phyloP scores from a whole-genome alignment of 2,888 invertebrate species.

The Choristoneura rosaceana region DNA sequence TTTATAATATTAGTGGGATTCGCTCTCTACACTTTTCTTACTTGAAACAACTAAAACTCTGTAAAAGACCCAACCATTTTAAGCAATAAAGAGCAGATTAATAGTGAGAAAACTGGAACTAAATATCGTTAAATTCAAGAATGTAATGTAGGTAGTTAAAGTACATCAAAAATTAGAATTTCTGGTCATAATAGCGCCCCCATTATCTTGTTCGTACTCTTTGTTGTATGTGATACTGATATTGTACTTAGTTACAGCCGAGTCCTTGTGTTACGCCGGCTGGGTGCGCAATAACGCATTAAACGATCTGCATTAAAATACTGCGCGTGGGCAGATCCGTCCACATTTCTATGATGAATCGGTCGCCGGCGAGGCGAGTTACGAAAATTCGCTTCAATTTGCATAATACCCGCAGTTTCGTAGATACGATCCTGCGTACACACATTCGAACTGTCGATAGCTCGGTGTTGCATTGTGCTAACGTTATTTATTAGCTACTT shows the following conservation, averaged over 20 bases:
- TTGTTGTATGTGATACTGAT: background rate
- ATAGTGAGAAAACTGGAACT: too few species aligned
- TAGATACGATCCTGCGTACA: slow-evolving; percentile 68
- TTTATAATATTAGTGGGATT: too few species aligned
- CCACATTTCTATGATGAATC: slow-evolving; percentile 84
- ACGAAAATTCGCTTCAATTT: slow-evolving; percentile 81
- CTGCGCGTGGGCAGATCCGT: slow-evolving; percentile 78
- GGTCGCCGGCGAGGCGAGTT: slow-evolving; percentile 71
- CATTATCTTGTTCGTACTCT: background rate
- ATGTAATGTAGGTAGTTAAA: too few species aligned
- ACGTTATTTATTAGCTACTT: slow-evolving; percentile 69
- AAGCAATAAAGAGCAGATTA: too few species aligned
- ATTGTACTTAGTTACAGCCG: background rate
- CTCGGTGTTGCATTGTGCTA: slow-evolving; percentile 64
- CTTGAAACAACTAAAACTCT: too few species aligned
- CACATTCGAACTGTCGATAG: slow-evolving; percentile 51
- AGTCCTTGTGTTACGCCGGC: slow-evolving; percentile 24
- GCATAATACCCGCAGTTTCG: slow-evolving; percentile 53
- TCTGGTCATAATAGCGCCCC: background rate
- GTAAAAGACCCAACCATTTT: too few species aligned
- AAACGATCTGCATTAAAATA: slow-evolving; percentile 65
- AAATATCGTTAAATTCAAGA: too few species aligned
- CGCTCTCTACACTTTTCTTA: too few species aligned
- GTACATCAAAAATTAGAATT: too few species aligned
- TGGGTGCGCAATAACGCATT: slow-evolving; percentile 57